Evolutionary conservation across 2,888 invertebrate species (phyloP).

Genomic region (Leucophora obtusa): DNA sequence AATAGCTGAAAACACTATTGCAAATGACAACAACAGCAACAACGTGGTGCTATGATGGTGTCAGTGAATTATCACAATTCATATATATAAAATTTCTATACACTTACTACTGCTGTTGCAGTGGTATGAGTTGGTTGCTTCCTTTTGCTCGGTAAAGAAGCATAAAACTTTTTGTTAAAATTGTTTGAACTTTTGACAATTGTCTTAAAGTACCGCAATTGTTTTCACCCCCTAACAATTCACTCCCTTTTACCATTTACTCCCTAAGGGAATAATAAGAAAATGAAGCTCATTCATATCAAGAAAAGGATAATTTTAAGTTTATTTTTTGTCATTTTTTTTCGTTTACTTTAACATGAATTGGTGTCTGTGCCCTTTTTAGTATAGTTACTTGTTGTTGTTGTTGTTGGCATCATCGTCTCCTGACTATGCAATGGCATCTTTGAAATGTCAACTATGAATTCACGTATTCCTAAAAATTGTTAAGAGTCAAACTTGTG

Average conservation of each 20-base stretch:
- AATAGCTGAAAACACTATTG: slow-evolving; percentile 38
- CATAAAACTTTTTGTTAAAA: background rate
- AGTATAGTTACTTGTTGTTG: too few relatives aligned
- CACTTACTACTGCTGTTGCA: slow-evolving; percentile 8
- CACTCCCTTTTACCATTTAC: background rate
- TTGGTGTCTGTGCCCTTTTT: slow-evolving; percentile 23
- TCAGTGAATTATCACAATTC: slow-evolving; percentile 72
- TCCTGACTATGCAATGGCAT: slow-evolving; percentile 32
- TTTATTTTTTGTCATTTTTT: slow-evolving; percentile 26
- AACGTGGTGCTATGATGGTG: slow-evolving; percentile 53
- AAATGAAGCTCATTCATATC: slow-evolving; percentile 64
- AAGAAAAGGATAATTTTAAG: slow-evolving; percentile 58
- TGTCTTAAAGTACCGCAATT: slow-evolving; percentile 72
- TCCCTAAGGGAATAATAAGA: slow-evolving; percentile 58
- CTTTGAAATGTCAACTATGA: slow-evolving; percentile 45
- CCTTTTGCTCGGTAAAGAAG: background rate
- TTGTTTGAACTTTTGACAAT: slow-evolving; percentile 72
- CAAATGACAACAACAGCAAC: slow-evolving; percentile 55
- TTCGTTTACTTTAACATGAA: background rate
- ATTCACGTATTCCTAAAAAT: slow-evolving; percentile 42
- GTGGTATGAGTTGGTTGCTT: background rate
- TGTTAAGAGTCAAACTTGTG: slow-evolving; percentile 49
- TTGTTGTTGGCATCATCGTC: background rate
- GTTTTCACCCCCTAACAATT: slow-evolving; percentile 60
- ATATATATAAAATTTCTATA: slow-evolving; percentile 65